phyloP scores from a whole-genome alignment of 2,797 vertebrate species.

The Masticophis lateralis region DNA sequence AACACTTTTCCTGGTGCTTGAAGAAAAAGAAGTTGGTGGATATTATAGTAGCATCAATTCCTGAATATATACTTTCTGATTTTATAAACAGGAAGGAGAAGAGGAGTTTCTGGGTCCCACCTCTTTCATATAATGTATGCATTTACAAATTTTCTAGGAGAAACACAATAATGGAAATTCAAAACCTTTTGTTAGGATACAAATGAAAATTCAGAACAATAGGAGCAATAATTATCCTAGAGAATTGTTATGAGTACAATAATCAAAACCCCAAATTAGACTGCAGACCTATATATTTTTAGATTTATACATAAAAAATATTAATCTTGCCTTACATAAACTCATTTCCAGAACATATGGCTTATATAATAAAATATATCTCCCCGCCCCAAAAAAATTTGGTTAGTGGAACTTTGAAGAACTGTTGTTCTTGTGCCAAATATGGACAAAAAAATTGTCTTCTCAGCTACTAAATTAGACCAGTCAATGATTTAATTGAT shows the following conservation, averaged over 20 bases:
- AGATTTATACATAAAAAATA: neutral
- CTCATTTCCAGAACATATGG: neutral
- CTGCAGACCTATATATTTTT: neutral
- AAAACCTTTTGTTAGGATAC: neutral
- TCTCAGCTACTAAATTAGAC: neutral
- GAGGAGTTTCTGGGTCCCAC: neutral
- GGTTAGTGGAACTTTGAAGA: neutral
- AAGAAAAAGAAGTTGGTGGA: neutral
- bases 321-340: neutral
- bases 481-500: neutral
- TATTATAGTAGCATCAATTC: neutral
- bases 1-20: neutral
- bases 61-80: neutral
- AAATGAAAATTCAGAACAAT: neutral
- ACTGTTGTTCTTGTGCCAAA: neutral
- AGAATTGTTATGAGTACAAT: neutral
- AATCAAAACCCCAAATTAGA: neutral
- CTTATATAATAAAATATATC: neutral
- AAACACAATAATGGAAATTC: neutral
- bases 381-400: neutral
- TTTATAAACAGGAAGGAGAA: neutral
- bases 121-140: neutral
- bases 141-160: neutral
- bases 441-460: neutral
- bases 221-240: neutral